These are phyloP conservation scores for Sceloporus undulatus DNA, from an alignment of 2,113 vertebrate species.

Conservation along the genomic window DNA sequence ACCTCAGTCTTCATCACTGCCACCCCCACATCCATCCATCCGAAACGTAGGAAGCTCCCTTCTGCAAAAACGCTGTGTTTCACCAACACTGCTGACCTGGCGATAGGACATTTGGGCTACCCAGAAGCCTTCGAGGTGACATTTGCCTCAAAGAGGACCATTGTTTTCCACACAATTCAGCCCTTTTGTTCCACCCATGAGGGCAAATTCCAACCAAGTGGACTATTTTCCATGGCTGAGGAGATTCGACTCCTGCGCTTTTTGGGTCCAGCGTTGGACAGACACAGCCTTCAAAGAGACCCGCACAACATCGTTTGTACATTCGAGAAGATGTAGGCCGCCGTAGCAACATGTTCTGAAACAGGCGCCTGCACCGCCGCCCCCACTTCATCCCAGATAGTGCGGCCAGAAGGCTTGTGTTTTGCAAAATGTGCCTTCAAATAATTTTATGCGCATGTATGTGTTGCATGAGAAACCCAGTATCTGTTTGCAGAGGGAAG, in stretches of 20 bases:
- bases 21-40: conserved; percentile 9
- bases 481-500: no score
- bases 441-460: no score
- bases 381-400: no score
- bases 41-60: background rate
- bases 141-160: background rate
- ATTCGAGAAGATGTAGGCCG: no score
- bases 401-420: no score
- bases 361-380: no score
- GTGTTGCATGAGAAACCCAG: no score
- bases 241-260: background rate
- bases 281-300: background rate
- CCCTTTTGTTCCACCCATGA: background rate
- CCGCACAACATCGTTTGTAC: background rate
- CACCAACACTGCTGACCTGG: background rate
- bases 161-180: background rate
- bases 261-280: accelerated
- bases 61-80: background rate
- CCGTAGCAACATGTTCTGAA: no score
- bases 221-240: background rate
- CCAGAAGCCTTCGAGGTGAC: conserved; percentile 5
- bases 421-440: no score
- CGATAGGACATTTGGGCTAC: background rate
- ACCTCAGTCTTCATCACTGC: background rate
- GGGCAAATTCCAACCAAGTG: background rate